These are phyloP conservation scores for Peromyscus polionotus DNA, from an alignment of 2,113 vertebrate genomes.

Conservation along the genomic window DNA sequence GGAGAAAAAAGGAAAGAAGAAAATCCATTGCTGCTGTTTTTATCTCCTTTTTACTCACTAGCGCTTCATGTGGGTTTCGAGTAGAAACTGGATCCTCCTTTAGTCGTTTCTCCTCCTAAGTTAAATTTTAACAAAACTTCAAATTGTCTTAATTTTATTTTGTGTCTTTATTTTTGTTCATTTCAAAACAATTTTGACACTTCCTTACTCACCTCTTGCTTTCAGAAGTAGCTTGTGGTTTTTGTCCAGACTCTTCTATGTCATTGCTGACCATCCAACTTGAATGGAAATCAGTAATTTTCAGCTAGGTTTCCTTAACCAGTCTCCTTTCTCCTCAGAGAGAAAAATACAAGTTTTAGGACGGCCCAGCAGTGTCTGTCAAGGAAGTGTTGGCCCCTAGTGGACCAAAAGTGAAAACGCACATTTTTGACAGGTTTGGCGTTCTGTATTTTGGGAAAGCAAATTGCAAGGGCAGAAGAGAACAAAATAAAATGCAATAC, in stretches of 20 bases:
- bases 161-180: background rate
- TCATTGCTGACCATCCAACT: background rate
- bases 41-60: background rate
- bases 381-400: conserved; percentile 56
- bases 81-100: background rate
- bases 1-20: background rate
- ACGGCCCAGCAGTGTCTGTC: background rate
- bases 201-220: background rate
- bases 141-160: background rate
- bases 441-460: background rate
- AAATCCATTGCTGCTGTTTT: background rate
- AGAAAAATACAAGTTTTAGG: background rate
- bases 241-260: background rate
- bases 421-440: background rate
- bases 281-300: conserved; percentile 9
- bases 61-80: background rate
- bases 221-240: background rate
- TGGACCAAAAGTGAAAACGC: conserved; percentile 12
- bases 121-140: background rate
- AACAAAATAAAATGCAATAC: background rate
- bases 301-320: background rate
- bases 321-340: background rate
- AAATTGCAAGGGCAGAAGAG: background rate
- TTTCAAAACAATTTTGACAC: background rate
- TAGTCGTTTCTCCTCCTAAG: background rate